These are phyloP conservation scores for Rhizomys pruinosus DNA, from an alignment of 2,113 vertebrate genomes.

Conservation along the genomic window DNA sequence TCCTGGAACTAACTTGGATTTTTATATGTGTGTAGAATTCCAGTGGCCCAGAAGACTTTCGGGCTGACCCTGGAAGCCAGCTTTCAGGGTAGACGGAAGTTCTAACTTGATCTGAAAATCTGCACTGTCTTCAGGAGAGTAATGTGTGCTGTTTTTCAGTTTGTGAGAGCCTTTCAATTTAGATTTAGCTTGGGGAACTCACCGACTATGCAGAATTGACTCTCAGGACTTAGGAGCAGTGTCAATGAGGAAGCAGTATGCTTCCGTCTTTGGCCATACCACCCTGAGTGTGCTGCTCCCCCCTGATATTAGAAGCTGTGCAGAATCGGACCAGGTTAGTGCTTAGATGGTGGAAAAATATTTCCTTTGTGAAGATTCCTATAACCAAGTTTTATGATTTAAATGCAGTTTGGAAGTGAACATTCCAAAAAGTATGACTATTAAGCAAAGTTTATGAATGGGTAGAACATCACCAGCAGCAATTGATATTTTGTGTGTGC, in stretches of 20 bases:
- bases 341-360: not conserved
- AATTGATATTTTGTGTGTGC: not conserved
- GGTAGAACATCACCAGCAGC: not conserved
- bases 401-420: not conserved
- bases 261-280: not conserved
- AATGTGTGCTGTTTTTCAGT: not conserved
- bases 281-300: not conserved
- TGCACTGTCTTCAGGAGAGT: not conserved
- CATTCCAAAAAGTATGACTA: not conserved
- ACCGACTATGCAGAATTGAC: not conserved
- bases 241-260: not conserved
- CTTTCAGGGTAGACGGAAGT: not conserved
- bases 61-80: not conserved
- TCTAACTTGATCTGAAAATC: not conserved
- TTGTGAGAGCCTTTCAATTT: not conserved
- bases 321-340: not conserved
- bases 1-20: conserved; percentile 19
- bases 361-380: not conserved
- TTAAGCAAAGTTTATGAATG: not conserved
- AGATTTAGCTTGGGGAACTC: not conserved
- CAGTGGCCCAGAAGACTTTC: not conserved
- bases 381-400: not conserved
- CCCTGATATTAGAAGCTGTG: not conserved
- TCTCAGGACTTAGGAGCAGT: not conserved
- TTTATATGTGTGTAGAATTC: not conserved